Conservation (phyloP, 2,113 vertebrate species). For the Grus americana region DNA sequence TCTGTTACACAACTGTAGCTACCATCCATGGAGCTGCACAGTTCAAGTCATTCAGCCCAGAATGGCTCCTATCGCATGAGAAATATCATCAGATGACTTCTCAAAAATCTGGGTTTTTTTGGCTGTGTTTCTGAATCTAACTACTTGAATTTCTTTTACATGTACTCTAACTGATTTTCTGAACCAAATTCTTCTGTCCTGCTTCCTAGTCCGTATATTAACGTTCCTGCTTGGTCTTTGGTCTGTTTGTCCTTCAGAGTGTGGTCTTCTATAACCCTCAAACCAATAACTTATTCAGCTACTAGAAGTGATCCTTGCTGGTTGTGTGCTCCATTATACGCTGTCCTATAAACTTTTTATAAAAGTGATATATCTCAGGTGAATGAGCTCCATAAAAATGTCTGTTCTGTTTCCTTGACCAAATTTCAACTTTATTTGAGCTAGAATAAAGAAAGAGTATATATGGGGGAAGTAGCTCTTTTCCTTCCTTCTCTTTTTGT, state of each 20-base stretch:
- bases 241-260: not conserved
- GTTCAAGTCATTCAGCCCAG: not conserved
- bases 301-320: not conserved
- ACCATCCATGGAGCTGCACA: not conserved
- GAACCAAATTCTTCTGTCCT: not conserved
- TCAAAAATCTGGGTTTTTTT: not conserved
- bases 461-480: not conserved
- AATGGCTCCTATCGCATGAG: not conserved
- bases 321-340: not conserved
- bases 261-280: not conserved
- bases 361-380: not conserved
- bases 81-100: too few species aligned
- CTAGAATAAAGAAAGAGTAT: not conserved
- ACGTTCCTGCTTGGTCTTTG: not conserved
- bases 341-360: not conserved
- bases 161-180: not conserved
- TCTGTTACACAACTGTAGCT: not conserved
- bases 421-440: not conserved
- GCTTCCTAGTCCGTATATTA: not conserved
- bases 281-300: rapidly evolving
- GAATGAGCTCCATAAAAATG: not conserved
- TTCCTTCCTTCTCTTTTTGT: not conserved
- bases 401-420: not conserved
- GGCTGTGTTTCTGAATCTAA: not conserved
- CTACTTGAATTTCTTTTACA: not conserved